A percentile compares a stretch with the other conserved stretches of the same genome.
These are phyloP conservation scores for Poecilobothrus nobilitatus DNA, from an alignment of 2,888 invertebrate species.

Conservation along the genomic window DNA sequence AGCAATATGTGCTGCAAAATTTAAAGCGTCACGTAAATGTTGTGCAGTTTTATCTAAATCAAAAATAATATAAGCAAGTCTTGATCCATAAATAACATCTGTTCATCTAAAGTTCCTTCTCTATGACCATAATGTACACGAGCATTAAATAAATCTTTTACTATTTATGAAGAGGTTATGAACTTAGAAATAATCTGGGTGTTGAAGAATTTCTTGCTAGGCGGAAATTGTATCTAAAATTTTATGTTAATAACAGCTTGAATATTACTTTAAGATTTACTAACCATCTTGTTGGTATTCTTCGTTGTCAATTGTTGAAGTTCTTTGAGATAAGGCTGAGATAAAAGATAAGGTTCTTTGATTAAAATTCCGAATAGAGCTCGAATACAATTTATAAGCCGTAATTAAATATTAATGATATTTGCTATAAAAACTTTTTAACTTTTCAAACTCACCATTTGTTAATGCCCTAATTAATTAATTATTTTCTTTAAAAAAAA, in stretches of 20 bases:
- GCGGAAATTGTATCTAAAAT: background rate
- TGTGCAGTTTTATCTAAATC: slow-evolving; percentile 87
- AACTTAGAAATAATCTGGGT: slow-evolving; percentile 79
- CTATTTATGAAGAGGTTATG: slow-evolving; percentile 75
- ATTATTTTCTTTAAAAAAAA: background rate
- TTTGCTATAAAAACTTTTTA: background rate
- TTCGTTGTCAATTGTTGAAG: background rate
- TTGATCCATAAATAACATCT: slow-evolving; percentile 88
- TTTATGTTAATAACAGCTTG: background rate
- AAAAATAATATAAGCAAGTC: slow-evolving; percentile 81
- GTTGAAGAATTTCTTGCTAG: slow-evolving; percentile 34
- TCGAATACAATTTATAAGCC: background rate
- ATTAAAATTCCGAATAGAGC: background rate
- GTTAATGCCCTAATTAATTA: background rate
- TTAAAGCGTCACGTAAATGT: slow-evolving; percentile 77
- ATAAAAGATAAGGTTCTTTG: too few species aligned
- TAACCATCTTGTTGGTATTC: background rate
- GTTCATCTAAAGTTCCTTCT: slow-evolving; percentile 75
- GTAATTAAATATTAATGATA: background rate
- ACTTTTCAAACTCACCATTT: background rate
- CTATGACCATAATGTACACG: slow-evolving; percentile 91
- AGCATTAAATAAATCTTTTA: slow-evolving; percentile 82
- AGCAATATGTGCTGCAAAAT: slow-evolving; percentile 87
- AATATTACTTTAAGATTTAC: background rate
- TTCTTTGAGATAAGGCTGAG: background rate